Evolutionary conservation across 2,888 invertebrate species (phyloP).

Genomic region (Morpho deidamia): DNA sequence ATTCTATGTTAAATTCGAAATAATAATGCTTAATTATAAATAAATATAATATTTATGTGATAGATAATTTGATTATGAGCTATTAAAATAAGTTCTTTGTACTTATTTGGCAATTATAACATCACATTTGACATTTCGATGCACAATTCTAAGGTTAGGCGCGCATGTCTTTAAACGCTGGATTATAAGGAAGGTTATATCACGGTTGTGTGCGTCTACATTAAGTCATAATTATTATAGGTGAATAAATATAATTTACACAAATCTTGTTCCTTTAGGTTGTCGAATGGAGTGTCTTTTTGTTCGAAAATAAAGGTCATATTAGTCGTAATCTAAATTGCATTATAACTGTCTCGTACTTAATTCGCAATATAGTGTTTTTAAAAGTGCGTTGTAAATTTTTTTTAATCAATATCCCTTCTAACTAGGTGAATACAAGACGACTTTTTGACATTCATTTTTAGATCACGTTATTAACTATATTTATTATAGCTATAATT

Average conservation of each 20-base stretch:
- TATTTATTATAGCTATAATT: too few relatives aligned
- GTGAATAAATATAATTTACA: background rate
- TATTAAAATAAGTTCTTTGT: background rate
- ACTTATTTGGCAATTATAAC: too few relatives aligned
- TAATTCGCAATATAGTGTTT: background rate
- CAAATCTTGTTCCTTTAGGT: background rate
- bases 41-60: background rate
- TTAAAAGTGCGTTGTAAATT: background rate
- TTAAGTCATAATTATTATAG: background rate
- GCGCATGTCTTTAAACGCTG: too few relatives aligned
- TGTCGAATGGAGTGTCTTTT: background rate
- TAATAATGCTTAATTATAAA: background rate
- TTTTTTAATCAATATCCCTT: too few relatives aligned
- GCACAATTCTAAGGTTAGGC: too few relatives aligned
- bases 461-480: too few relatives aligned
- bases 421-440: too few relatives aligned
- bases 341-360: slow-evolving; percentile 6
- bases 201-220: background rate
- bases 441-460: too few relatives aligned
- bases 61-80: background rate
- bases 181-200: too few relatives aligned
- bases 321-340: slow-evolving; percentile 14
- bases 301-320: background rate
- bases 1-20: background rate
- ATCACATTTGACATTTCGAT: too few relatives aligned